phyloP scores from a whole-genome alignment of 1,140 invertebrate genomes.

The Halictus rubicundus region DNA sequence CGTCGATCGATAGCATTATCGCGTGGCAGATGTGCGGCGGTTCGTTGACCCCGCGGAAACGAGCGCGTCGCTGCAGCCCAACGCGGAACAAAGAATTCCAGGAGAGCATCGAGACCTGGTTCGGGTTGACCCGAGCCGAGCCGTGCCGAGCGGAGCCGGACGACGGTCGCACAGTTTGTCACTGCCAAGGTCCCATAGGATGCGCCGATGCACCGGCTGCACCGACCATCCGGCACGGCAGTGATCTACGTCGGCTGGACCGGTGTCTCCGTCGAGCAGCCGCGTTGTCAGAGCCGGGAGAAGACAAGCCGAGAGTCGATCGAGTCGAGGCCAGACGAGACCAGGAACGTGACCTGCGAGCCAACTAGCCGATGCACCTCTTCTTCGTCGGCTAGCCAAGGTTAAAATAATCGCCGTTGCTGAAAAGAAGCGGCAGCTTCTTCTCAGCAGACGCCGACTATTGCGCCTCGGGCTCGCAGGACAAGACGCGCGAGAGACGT shows the following conservation, averaged over 20 bases:
- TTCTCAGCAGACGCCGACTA: not conserved
- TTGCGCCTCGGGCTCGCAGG: not conserved
- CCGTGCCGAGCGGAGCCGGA: not conserved
- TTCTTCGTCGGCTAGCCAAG: constrained; percentile 7
- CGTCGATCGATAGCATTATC: constrained; percentile 23
- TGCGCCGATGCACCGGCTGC: not conserved
- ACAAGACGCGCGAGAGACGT: too few species aligned
- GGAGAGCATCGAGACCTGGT: not conserved
- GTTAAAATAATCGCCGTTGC: constrained; percentile 39
- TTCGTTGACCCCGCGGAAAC: constrained; percentile 23
- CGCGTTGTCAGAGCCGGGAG: constrained; percentile 29
- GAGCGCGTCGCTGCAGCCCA: not conserved
- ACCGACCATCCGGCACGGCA: not conserved
- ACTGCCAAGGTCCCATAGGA: constrained; percentile 39
- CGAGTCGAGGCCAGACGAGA: constrained; percentile 28
- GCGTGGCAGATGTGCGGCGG: not conserved
- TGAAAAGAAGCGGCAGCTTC: constrained; percentile 10
- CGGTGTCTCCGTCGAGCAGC: constrained; percentile 9
- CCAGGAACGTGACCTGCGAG: constrained; percentile 55
- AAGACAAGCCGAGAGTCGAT: not conserved
- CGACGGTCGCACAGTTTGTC: constrained; percentile 36
- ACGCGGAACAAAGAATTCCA: constrained; percentile 39
- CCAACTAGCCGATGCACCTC: constrained; percentile 29
- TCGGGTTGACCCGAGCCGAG: not conserved
- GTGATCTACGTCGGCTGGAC: constrained; percentile 12